phyloP scores from a whole-genome alignment of 1,140 invertebrate species.

The Achroia grisella region DNA sequence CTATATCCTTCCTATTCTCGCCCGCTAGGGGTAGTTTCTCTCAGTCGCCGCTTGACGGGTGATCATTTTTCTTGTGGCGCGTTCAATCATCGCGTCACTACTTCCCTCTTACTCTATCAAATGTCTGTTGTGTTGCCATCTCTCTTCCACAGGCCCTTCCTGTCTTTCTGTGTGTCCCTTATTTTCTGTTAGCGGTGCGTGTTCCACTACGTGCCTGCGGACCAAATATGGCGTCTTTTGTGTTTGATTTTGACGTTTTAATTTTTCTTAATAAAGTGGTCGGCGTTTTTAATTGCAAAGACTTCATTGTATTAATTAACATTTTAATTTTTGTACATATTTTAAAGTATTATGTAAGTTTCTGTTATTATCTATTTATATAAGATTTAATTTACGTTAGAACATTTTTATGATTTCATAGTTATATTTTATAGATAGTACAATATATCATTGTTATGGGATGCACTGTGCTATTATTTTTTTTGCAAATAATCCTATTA shows the following conservation, averaged over 20 bases:
- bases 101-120: conserved; percentile 54
- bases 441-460: background rate
- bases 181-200: conserved; percentile 73
- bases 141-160: conserved; percentile 63
- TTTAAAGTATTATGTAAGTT: conserved; percentile 1
- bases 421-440: background rate
- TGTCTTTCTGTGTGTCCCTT: conserved; percentile 72
- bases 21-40: conserved; percentile 74
- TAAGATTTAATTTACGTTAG: background rate
- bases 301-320: conserved; percentile 19
- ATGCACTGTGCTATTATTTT: background rate
- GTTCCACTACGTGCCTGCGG: conserved; percentile 61
- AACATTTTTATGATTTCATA: background rate
- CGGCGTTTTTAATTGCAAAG: conserved; percentile 38
- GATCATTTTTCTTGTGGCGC: conserved; percentile 75
- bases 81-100: conserved; percentile 76
- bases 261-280: conserved; percentile 64
- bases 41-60: conserved; percentile 74
- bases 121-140: conserved; percentile 39
- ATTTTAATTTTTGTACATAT: conserved; percentile 10
- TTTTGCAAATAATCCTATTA: background rate
- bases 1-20: conserved; percentile 43
- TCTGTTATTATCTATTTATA: background rate
- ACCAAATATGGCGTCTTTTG: conserved; percentile 73
- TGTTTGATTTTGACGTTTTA: conserved; percentile 71